These are phyloP conservation scores for Rattus norvegicus DNA, from an alignment of 2,113 vertebrate species.

Conservation along the genomic window GRCr8 NC_086028.1:28262001-28262500, in stretches of 20 bases:
- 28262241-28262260: conserved; percentile 66
- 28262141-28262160: conserved; percentile 73
- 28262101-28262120: conserved; percentile 71
- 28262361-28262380: background rate
- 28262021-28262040: fast-evolving
- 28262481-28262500: background rate
- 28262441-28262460: background rate
- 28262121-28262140: conserved; percentile 54
- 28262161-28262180: conserved; percentile 69
- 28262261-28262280: background rate
- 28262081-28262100: background rate
- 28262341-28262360: background rate
- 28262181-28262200: conserved; percentile 61
- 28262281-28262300: background rate
- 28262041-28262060: background rate
- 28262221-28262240: conserved; percentile 43
- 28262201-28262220: background rate
- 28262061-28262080: background rate
- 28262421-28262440: background rate
- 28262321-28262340: background rate
- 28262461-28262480: background rate
- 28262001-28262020: background rate
- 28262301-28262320: conserved; percentile 60
- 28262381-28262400: background rate
- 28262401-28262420: background rate